Evolutionary conservation across 2,797 vertebrate genomes (phyloP).

Genomic region (Falco rusticolus): DNA sequence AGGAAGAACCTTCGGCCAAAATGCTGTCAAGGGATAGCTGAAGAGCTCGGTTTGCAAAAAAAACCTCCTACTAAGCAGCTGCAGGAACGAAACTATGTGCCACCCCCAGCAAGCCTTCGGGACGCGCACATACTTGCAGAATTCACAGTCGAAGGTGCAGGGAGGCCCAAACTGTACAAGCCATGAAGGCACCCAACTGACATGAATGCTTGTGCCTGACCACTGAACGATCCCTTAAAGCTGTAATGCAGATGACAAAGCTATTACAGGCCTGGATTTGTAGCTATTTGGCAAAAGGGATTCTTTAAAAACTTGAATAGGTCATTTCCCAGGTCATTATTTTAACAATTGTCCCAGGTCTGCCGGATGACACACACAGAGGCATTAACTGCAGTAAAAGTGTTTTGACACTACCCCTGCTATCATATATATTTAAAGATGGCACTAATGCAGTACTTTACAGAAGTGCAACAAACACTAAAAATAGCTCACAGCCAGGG

Average conservation of each 20-base stretch:
- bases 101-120: neutral
- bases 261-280: neutral
- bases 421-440: neutral
- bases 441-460: neutral
- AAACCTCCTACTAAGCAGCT: neutral
- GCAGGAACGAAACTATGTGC: accelerated
- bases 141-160: neutral
- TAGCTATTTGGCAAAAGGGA: neutral
- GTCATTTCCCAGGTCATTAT: neutral
- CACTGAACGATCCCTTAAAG: neutral
- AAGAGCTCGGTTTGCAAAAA: neutral
- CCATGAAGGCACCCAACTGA: neutral
- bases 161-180: neutral
- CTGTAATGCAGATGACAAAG: neutral
- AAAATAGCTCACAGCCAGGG: too few relatives aligned
- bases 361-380: neutral
- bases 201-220: neutral
- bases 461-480: neutral
- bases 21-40: neutral
- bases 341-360: neutral
- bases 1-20: neutral
- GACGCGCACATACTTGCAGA: neutral
- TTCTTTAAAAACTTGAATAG: neutral
- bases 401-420: neutral
- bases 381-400: neutral